phyloP scores from a whole-genome alignment of 2,888 invertebrate genomes.

The Drosophila quinaria region DNA sequence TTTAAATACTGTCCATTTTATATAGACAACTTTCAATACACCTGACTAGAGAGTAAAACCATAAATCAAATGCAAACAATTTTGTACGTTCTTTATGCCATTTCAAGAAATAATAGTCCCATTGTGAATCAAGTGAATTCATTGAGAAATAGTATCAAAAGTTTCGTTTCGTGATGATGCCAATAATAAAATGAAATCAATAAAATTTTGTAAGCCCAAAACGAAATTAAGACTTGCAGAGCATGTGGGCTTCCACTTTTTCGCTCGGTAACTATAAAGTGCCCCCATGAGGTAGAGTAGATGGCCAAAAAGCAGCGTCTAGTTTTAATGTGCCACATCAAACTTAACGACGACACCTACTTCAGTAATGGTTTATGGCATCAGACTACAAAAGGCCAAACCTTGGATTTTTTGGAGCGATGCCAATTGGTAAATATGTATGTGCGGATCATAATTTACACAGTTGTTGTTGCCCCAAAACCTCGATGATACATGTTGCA shows the following conservation, averaged over 20 bases:
- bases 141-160: conserved; percentile 31
- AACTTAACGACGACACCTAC: conserved; percentile 80
- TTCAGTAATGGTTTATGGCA: conserved; percentile 68
- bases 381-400: conserved; percentile 37
- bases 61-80: conserved; percentile 46
- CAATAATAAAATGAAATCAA: conserved; percentile 31
- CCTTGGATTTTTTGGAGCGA: conserved; percentile 46
- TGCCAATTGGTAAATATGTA: conserved; percentile 74
- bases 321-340: conserved; percentile 76
- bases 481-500: conserved; percentile 66
- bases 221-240: conserved; percentile 26
- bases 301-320: conserved; percentile 32
- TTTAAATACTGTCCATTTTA: conserved; percentile 23
- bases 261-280: conserved; percentile 43
- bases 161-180: conserved; percentile 6
- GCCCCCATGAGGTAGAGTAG: conserved; percentile 34
- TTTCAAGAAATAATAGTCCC: conserved; percentile 32
- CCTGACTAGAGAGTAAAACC: not conserved
- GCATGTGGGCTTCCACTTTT: conserved; percentile 46
- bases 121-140: conserved; percentile 36
- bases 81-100: conserved; percentile 27
- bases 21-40: conserved; percentile 22
- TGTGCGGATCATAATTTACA: conserved; percentile 76
- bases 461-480: conserved; percentile 62
- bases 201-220: conserved; percentile 19